Evolutionary conservation across 2,888 invertebrate genomes (phyloP), one percentile per base, ranked within the genome.

Genomic region (Platycheirus albimanus): DNA sequence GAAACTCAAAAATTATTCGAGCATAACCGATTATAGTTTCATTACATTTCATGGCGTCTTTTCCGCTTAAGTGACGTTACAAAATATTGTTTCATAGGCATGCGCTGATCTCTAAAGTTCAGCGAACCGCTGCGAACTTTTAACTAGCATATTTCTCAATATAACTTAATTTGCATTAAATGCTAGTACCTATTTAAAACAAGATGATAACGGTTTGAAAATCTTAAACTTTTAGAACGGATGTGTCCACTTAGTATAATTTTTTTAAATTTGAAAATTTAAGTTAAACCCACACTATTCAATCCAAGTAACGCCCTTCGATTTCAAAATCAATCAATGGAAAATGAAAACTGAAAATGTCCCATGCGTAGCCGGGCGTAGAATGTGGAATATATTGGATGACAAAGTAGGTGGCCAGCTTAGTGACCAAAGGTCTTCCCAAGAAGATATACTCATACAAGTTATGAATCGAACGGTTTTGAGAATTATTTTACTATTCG

Each of bases 41-140:
- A 71, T 80, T 75, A 71, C 52, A 33, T 67, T 70, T 70, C 56
- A 33, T 33, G 5, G 24, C 28, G 72, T 74, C 38, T 78, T 77
- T 83, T 83, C 83, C 83, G 83, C 83, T 78, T 56, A 74, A 78
- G 69, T 74, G 83, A 83, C 77, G 78, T 78, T 83, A 78, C 78
- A 78, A 83, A 84, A 78, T 78, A 71, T 45, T 52, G 17, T 8
- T 61, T 81, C 66, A 61, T 24, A 67, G 78, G 43, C 19, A 51
- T 49, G 30, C n/a, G 30, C n/a, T 71, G 61, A 77, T 71, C 70
- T 64, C 10, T 7, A 49, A 28, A 54, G 77, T 81, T 81, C 81
- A 72, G 67, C 67, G 81, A 76, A 80, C 80, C 80, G 43, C 36
- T 38, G 66, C 45, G 17, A 51, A 63, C 33, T 54, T 47, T n/a